Evolutionary conservation across 2,888 invertebrate genomes (phyloP), one percentile per base, ranked within the genome.

Genomic region (Lottia gigantea): DNA sequence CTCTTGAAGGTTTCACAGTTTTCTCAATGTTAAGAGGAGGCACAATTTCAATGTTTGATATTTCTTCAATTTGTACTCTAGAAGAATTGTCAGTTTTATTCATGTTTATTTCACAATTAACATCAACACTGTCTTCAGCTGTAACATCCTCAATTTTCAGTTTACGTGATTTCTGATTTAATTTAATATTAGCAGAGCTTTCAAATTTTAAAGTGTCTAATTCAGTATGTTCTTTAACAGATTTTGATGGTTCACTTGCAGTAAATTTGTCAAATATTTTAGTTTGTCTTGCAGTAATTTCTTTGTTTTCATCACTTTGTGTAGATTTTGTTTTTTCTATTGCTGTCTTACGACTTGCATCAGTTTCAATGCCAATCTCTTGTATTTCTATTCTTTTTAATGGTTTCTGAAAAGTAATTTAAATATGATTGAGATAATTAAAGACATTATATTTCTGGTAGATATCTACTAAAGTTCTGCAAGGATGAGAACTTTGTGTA

Each of bases 331-430:
- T 66, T 40, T 71, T 67, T 3, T 49, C 73, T 11, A 73, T 69
- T 23, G 73, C 66, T 4, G 46, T 65, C 40, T 61, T 64, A 11
- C 66, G 47, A 31, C 67, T 62, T 11, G 66, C 69, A 19, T 78
- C 78, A 47, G 79, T 76, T 23, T 85, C 84, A 15, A 80, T 45
- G 4, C 85, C 86, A 47, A 86, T 80, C 69, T 87, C 87, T 75
- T 87, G 84, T 46, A 87, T 86, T 19, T 77, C 70, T 15, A 87
- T 79, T 67, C 84, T 75, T 55, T 73, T 67, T 31, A 87, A 71
- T 14, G 84, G 85, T 76, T 84, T 85, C 86, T 86, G 71, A 31
- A 74, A 73, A 47, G 31, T 25, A 25, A 46, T 45, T 26, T 46
- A 23, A 15, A 47, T n/a, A 25, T 46, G 25, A 65, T 26, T 6